Conservation (phyloP, 2,797 vertebrate species). For the Clamator glandarius region DNA sequence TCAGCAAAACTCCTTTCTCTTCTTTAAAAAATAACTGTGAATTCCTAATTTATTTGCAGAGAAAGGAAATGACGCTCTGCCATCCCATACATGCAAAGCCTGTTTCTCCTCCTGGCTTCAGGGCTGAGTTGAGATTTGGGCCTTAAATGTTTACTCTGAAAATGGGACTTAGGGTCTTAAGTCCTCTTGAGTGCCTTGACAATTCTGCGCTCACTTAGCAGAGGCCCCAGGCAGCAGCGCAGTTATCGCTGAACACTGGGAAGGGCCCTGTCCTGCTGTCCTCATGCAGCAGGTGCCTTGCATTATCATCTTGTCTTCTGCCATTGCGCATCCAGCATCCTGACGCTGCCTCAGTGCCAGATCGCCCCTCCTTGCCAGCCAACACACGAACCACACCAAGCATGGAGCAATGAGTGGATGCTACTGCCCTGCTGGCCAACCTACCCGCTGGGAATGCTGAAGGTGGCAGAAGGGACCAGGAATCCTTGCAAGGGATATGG, state of each 20-base stretch:
- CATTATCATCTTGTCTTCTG: not conserved
- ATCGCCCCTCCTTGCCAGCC: not conserved
- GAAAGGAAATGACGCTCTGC: not conserved
- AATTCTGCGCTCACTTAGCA: not conserved
- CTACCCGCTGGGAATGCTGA: not conserved
- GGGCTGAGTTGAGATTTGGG: not conserved
- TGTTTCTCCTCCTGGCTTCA: not conserved
- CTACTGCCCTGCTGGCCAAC: not conserved
- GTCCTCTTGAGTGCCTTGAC: not conserved
- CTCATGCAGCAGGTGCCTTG: not conserved
- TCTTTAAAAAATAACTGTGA: not conserved
- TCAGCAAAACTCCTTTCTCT: not conserved
- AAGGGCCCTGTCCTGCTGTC: not conserved
- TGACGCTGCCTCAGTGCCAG: not conserved
- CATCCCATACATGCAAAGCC: not conserved
- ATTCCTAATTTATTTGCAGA: not conserved
- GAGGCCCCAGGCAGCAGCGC: not conserved
- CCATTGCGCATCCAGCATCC: not conserved
- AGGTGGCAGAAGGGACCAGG: not conserved
- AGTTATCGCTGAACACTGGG: rapidly evolving
- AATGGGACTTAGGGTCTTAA: not conserved
- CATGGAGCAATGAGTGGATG: not conserved
- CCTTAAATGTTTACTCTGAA: not conserved
- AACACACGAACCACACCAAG: not conserved
- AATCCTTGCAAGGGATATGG: not conserved